phyloP scores from a whole-genome alignment of 2,888 invertebrate species.

The Lochmaea capreae region DNA sequence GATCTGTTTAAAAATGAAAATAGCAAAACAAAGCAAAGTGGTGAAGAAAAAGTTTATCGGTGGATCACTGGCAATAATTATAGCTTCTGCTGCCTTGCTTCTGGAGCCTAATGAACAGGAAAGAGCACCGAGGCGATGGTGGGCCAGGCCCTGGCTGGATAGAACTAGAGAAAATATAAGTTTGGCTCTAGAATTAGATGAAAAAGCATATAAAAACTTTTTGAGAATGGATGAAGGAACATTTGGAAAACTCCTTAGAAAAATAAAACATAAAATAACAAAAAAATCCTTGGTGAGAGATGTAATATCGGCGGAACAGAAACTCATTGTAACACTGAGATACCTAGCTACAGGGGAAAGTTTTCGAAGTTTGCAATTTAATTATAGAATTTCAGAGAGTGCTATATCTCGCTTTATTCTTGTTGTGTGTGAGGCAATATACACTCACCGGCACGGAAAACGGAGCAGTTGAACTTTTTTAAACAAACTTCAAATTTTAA shows the following conservation, averaged over 20 bases:
- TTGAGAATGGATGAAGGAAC: conserved; percentile 33
- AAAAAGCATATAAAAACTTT: not conserved
- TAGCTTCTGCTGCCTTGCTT: not conserved
- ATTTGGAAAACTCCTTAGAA: conserved; percentile 29
- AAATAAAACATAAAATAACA: conserved; percentile 35
- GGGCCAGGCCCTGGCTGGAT: not conserved
- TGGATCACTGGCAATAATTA: conserved; percentile 5
- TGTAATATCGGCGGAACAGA: not conserved
- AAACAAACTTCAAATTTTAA: too few species aligned
- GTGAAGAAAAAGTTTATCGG: not conserved
- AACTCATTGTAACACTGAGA: conserved; percentile 36
- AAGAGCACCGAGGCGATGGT: conserved; percentile 18
- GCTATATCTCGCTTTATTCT: conserved; percentile 31
- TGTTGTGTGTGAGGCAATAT: conserved; percentile 24
- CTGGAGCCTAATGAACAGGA: not conserved
- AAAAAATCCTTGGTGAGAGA: conserved; percentile 13
- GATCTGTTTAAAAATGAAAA: too few species aligned
- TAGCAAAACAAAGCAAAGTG: too few species aligned
- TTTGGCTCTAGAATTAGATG: conserved; percentile 6
- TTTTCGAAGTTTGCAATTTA: conserved; percentile 31
- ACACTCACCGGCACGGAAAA: too few species aligned
- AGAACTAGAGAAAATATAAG: conserved; percentile 8
- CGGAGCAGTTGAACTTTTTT: too few species aligned
- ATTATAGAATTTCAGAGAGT: conserved; percentile 30
- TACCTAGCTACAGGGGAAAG: conserved; percentile 40